Percentiles rank a stretch among this genome's conserved stretches.
These are phyloP conservation scores for Etheostoma perlongum DNA, from an alignment of 2,797 vertebrate species.

Conservation along the genomic window DNA sequence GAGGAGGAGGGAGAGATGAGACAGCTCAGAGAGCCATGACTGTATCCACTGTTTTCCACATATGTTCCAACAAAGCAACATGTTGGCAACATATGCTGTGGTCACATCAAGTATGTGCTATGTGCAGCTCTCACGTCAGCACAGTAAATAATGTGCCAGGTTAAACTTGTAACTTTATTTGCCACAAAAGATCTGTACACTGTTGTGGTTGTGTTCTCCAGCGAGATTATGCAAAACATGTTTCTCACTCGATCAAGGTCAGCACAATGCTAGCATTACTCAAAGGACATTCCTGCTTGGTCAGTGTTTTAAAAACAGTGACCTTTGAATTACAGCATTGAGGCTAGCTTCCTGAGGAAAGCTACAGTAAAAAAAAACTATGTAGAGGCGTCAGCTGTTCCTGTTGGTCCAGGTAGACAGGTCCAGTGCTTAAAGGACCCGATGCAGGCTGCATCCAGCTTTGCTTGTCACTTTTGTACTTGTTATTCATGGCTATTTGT, in stretches of 20 bases:
- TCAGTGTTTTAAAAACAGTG: slow-evolving; percentile 64
- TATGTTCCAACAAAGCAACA: slow-evolving; percentile 19
- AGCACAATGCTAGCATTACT: slow-evolving; percentile 53
- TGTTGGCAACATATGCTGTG: slow-evolving; percentile 13
- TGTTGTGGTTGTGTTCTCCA: slow-evolving; percentile 17
- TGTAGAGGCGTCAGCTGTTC: slow-evolving; percentile 46
- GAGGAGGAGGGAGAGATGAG: slow-evolving; percentile 45
- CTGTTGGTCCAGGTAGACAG: slow-evolving; percentile 28
- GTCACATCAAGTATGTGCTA: background rate
- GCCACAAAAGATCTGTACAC: background rate
- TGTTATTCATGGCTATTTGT: slow-evolving; percentile 27
- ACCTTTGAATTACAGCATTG: slow-evolving; percentile 62
- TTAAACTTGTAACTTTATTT: slow-evolving; percentile 14
- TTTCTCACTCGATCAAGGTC: slow-evolving; percentile 55
- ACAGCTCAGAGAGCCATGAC: slow-evolving; percentile 37
- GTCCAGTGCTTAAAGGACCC: slow-evolving; percentile 12
- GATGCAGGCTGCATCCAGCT: slow-evolving; percentile 21
- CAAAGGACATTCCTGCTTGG: slow-evolving; percentile 57
- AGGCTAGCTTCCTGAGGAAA: slow-evolving; percentile 33
- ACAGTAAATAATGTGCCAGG: background rate
- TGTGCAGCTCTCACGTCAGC: background rate
- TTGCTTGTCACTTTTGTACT: slow-evolving; percentile 11
- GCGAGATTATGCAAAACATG: slow-evolving; percentile 55
- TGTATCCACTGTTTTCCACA: slow-evolving; percentile 37
- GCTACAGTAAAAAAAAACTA: slow-evolving; percentile 43